phyloP scores from a whole-genome alignment of 1,140 invertebrate genomes.

The Apis cerana region DNA sequence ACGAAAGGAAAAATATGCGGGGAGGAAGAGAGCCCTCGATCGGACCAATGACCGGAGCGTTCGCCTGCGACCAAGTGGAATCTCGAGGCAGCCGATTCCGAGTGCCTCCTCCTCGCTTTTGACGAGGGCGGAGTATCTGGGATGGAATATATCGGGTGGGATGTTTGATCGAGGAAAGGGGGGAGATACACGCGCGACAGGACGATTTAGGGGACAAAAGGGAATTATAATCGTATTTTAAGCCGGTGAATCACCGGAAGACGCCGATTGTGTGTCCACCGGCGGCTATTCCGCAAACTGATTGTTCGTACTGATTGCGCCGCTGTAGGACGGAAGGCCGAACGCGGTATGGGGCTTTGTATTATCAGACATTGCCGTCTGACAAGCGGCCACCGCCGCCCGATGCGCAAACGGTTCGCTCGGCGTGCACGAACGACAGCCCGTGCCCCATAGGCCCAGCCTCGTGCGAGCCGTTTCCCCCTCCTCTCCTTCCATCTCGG shows the following conservation, averaged over 20 bases:
- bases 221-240: conserved; percentile 69
- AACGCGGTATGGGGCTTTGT: conserved; percentile 36
- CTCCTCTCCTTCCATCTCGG: background rate
- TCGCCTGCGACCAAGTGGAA: conserved; percentile 26
- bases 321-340: conserved; percentile 17
- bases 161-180: conserved; percentile 39
- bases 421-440: conserved; percentile 26
- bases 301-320: conserved; percentile 46
- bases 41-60: background rate
- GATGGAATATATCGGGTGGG: conserved; percentile 6
- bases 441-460: background rate
- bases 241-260: conserved; percentile 43
- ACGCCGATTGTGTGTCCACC: conserved; percentile 48
- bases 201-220: conserved; percentile 65
- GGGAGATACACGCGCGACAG: conserved; percentile 50
- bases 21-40: conserved; percentile 1
- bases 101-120: conserved; percentile 15
- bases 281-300: conserved; percentile 47
- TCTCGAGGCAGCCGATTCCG: conserved; percentile 7
- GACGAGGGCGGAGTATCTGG: conserved; percentile 28
- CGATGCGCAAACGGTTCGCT: conserved; percentile 25
- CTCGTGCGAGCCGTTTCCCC: background rate
- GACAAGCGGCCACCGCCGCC: conserved; percentile 19
- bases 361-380: conserved; percentile 44
- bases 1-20: conserved; percentile 4